These are phyloP conservation scores for Blennius ocellaris DNA, from an alignment of 2,113 vertebrate species.

Conservation along the genomic window DNA sequence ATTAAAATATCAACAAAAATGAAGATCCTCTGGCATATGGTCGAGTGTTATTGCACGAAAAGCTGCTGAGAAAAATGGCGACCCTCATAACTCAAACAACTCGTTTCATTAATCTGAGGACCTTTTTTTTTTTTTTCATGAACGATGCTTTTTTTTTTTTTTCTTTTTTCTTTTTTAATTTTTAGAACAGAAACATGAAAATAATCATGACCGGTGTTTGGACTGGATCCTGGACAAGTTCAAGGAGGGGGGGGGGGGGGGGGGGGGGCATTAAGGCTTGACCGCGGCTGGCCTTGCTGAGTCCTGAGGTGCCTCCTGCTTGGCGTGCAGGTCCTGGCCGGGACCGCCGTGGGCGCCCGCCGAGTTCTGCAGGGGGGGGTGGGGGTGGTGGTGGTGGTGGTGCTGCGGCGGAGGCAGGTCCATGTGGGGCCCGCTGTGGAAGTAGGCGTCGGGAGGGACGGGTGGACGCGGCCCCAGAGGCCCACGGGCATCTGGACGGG, in stretches of 20 bases:
- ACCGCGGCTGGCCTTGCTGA: conserved; percentile 67
- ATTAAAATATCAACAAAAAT: conserved; percentile 76
- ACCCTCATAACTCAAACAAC: conserved; percentile 64
- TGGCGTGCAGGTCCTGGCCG: conserved; percentile 72
- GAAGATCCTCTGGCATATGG: conserved; percentile 76
- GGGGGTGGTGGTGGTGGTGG: conserved; percentile 71
- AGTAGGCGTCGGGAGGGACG: conserved; percentile 75
- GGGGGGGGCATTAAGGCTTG: conserved; percentile 72
- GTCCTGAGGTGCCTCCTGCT: conserved; percentile 83
- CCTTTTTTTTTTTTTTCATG: conserved; percentile 49
- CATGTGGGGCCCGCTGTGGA: conserved; percentile 61
- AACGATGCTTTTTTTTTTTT: conserved; percentile 45
- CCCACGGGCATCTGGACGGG: conserved; percentile 65
- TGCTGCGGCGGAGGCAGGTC: conserved; percentile 78
- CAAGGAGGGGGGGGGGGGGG: conserved; percentile 35
- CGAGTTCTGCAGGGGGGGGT: conserved; percentile 69
- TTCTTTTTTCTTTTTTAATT: conserved; percentile 14
- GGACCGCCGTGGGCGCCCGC: conserved; percentile 37
- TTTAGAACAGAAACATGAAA: conserved; percentile 62
- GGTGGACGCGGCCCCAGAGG: conserved; percentile 81
- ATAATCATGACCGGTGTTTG: conserved; percentile 53
- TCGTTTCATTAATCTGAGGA: conserved; percentile 59
- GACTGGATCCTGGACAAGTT: conserved; percentile 30
- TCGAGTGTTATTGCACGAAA: conserved; percentile 79
- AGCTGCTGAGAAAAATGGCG: conserved; percentile 61